A percentile compares a stretch with the other conserved stretches of the same genome.
These are phyloP conservation scores for Papilio glaucus DNA, from an alignment of 1,140 invertebrate genomes.

Conservation along the genomic window DNA sequence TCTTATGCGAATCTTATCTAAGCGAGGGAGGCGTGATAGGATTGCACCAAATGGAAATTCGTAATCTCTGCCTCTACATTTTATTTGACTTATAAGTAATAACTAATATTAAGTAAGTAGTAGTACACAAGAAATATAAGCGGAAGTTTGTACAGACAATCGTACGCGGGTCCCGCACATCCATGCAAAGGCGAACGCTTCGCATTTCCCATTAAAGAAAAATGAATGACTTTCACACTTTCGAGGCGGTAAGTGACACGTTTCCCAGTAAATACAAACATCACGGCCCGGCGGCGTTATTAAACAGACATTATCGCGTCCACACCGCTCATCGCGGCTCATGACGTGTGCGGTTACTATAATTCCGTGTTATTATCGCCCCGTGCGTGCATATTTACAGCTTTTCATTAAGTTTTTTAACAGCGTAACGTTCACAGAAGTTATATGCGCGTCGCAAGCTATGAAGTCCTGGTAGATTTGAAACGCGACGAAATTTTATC, in stretches of 20 bases:
- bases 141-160: background rate
- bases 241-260: conserved; percentile 52
- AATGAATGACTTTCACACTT: conserved; percentile 43
- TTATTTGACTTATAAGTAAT: no score
- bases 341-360: conserved; percentile 48
- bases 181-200: background rate
- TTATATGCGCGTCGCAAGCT: background rate
- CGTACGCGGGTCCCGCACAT: background rate
- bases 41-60: no score
- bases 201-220: conserved; percentile 36
- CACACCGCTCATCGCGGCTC: conserved; percentile 39
- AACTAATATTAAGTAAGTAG: no score
- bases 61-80: no score
- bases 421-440: conserved; percentile 5
- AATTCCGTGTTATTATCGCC: conserved; percentile 50
- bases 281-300: conserved; percentile 55
- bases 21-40: no score
- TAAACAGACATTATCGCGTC: conserved; percentile 54
- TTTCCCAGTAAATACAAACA: conserved; percentile 57
- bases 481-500: no score
- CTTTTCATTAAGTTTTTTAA: conserved; percentile 34
- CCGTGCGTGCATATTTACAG: conserved; percentile 28
- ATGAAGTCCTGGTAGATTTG: no score
- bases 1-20: no score
- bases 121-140: background rate